Base-by-base conservation (phyloP, 1,140 invertebrate species). In the Nylanderia fulva region DNA sequence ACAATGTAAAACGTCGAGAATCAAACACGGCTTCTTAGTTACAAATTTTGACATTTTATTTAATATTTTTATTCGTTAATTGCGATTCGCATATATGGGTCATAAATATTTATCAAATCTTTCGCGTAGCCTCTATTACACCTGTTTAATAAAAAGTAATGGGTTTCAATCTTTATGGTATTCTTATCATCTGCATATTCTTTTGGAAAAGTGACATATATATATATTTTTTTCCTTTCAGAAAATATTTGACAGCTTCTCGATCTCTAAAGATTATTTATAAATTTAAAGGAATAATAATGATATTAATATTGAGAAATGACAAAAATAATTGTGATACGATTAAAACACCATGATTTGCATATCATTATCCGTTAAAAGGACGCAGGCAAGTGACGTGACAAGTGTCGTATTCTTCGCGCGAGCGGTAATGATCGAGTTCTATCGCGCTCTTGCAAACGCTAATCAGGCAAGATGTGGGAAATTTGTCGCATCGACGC, bases 381-480 rank as follows among this genome's bases (percentile, higher is more conserved):
- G 56, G 74, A 42, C 63, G 42, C 58, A 76, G 63, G 58, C n/a
- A n/a, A n/a, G 58, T 63, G 54, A 58, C 74, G 42, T 36, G 33
- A 11, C n/a, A 39, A 9, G 61, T 58, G 18, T 71, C 64, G 66
- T 52, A 52, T 42, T 27, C 15, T 39, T 39, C 33, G 48, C 54
- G 48, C 39, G 36, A 42, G 18, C 64, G 7, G 27, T 71, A 82
- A 82, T 82, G 66, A 72, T 82, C 77, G 36, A 56, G 66, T 56
- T 71, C 27, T 60, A 71, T 71, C 64, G 77, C 66, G 33, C 77
- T 82, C 77, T 82, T 82, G 66, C 66, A 52, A n/a, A 60, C 77
- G 77, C 77, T 82, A 82, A 82, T 82, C 77, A 82, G 77, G 77
- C 77, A 82, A 82, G 77, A 82, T 82, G 77, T 82, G 66, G 77